Percentiles rank a stretch among this genome's conserved stretches.
Conservation (phyloP, 2,113 vertebrate species). For the Montifringilla adamsi region DNA sequence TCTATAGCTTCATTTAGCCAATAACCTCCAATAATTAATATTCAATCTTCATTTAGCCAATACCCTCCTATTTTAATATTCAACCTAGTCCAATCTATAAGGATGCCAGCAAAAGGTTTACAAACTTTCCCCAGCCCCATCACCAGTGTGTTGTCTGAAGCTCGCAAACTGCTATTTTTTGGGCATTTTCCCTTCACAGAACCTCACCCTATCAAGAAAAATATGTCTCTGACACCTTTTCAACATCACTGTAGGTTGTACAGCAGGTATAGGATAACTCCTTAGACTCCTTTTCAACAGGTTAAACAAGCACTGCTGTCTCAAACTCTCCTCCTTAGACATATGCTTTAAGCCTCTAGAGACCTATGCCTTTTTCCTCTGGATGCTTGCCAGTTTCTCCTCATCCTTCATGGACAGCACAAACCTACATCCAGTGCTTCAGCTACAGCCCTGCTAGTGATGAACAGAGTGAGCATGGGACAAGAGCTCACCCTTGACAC, state of each 20-base stretch:
- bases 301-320: background rate
- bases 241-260: background rate
- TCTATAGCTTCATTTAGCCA: background rate
- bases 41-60: background rate
- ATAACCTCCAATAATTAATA: background rate
- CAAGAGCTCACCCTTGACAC: background rate
- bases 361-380: background rate
- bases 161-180: background rate
- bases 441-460: background rate
- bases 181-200: background rate
- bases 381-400: background rate
- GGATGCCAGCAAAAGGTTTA: background rate
- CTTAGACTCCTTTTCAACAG: background rate
- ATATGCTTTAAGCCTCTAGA: background rate
- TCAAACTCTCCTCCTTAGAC: background rate
- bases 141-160: background rate
- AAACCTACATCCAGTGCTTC: background rate
- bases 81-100: too few relatives aligned
- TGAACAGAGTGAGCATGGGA: background rate
- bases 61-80: background rate
- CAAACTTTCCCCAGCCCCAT: background rate
- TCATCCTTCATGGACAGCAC: background rate
- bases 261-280: background rate
- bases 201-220: background rate
- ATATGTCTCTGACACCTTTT: background rate